phyloP scores from a whole-genome alignment of 64 coral and sea anemone species.

The Cladopsammia gracilis region DNA sequence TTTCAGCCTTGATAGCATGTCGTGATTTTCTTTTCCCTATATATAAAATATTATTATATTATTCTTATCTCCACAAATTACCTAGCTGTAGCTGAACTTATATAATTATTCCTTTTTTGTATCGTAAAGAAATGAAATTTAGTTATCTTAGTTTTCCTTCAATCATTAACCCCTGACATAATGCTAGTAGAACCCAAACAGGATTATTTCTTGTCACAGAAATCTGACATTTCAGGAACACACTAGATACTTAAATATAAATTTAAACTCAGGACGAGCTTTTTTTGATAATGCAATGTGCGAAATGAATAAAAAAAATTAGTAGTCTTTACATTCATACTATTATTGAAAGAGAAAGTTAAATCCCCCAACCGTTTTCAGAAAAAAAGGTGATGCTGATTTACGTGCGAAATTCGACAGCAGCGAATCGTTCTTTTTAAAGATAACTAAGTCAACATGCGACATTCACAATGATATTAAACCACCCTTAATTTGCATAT shows the following conservation, averaged over 20 bases:
- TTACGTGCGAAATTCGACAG: conserved; percentile 5
- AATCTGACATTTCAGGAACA: not conserved
- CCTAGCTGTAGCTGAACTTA: too few species aligned
- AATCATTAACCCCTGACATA: not conserved
- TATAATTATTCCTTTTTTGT: too few species aligned
- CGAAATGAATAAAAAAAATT: not conserved
- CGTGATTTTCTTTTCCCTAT: too few species aligned
- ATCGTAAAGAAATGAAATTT: too few species aligned
- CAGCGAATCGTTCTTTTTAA: not conserved
- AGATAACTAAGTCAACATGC: conserved; percentile 39
- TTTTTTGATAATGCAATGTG: not conserved
- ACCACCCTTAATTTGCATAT: conserved; percentile 5
- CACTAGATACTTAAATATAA: not conserved
- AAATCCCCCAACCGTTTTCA: too few species aligned
- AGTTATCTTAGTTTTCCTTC: not conserved
- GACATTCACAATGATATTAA: not conserved
- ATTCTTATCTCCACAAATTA: too few species aligned
- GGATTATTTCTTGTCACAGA: not conserved
- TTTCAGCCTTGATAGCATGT: too few species aligned
- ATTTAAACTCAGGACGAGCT: conserved; percentile 1
- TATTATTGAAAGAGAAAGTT: too few species aligned
- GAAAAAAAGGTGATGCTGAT: too few species aligned
- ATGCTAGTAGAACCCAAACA: not conserved
- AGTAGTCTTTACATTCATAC: not conserved
- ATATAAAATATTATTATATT: too few species aligned